Conservation (phyloP, 2,113 vertebrate species). For the Zosterops lateralis region DNA sequence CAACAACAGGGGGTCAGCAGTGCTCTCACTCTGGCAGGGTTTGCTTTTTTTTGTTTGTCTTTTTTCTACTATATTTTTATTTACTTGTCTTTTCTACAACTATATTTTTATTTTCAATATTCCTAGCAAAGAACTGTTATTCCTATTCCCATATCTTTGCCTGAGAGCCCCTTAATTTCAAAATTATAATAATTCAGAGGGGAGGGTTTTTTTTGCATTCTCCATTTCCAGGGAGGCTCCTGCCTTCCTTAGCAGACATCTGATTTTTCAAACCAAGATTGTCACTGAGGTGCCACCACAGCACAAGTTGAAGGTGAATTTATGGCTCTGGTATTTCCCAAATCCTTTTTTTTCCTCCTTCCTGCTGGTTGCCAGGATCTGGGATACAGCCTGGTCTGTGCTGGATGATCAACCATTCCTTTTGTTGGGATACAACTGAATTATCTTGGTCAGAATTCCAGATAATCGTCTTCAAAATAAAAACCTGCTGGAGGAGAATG, state of each 20-base stretch:
- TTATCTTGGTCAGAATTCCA: not conserved
- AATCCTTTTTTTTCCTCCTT: not conserved
- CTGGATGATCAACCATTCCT: not conserved
- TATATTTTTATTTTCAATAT: no score
- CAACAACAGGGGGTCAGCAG: no score
- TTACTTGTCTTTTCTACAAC: no score
- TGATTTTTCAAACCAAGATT: not conserved
- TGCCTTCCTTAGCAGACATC: not conserved
- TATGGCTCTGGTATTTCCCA: not conserved
- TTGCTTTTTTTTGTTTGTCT: no score
- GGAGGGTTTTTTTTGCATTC: not conserved
- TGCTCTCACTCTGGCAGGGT: no score
- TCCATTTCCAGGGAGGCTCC: not conserved
- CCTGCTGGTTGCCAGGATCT: fast-evolving
- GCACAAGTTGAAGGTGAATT: not conserved
- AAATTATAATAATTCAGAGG: not conserved
- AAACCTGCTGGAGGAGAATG: not conserved
- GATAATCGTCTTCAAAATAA: not conserved
- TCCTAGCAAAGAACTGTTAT: not conserved
- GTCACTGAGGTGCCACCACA: not conserved
- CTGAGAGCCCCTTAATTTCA: not conserved
- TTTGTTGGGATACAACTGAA: not conserved
- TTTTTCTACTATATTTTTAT: no score
- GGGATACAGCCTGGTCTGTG: not conserved
- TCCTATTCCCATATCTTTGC: not conserved